A percentile compares a stretch with the other conserved stretches of the same genome.
phyloP scores from a whole-genome alignment of 2,888 invertebrate species.

The Aricia artaxerxes region DNA sequence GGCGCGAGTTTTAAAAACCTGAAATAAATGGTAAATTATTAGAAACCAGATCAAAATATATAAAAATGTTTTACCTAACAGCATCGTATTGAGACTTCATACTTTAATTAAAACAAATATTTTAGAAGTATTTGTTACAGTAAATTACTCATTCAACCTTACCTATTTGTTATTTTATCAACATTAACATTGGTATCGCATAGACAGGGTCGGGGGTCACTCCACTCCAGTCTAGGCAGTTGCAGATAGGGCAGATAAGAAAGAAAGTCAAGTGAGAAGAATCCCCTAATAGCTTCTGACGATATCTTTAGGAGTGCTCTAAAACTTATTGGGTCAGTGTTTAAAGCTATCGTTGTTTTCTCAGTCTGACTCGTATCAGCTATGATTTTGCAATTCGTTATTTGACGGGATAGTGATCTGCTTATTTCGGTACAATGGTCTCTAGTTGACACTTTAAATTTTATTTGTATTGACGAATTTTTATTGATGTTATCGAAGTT shows the following conservation, averaged over 20 bases:
- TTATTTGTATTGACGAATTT: conserved; percentile 48
- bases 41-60: not conserved
- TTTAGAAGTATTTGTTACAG: not conserved
- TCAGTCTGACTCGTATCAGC: not conserved
- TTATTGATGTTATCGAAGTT: conserved; percentile 37
- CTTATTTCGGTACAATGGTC: conserved; percentile 60
- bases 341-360: conserved; percentile 60
- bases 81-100: no score
- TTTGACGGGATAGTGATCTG: conserved; percentile 44
- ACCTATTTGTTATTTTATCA: not conserved
- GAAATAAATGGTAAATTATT: not conserved
- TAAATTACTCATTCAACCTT: not conserved
- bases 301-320: conserved; percentile 58
- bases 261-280: conserved; percentile 57
- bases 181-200: not conserved
- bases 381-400: not conserved
- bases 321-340: conserved; percentile 66
- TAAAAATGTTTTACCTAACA: no score
- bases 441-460: conserved; percentile 57
- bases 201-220: conserved; percentile 14
- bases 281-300: conserved; percentile 54
- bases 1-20: not conserved
- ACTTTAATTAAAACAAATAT: not conserved
- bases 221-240: conserved; percentile 40
- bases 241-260: conserved; percentile 51